Base-by-base conservation (phyloP, 2,113 vertebrate genomes). In the Jacana jacana region DNA sequence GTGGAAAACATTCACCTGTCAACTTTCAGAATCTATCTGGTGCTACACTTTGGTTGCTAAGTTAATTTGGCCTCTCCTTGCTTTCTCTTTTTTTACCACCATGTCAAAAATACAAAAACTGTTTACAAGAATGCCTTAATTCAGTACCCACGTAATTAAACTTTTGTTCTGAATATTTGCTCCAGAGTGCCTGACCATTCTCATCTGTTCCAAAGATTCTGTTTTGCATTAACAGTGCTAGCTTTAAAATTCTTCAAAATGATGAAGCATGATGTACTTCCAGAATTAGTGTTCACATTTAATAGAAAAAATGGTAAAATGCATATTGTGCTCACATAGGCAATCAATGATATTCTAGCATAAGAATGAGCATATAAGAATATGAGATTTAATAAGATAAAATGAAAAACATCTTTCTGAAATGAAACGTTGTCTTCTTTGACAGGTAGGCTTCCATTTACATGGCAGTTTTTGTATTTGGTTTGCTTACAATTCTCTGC, bases 121-220 rank as follows among this genome's bases (percentile, higher is more conserved):
- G 44, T 86, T 94, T 82, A 49, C 25, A 92, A 78, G 55, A 86
- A 81, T 48, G 35, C 39, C 55, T 96, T 91, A 82, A 92, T 92
- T 71, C 86, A 49, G 46, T 75, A 91, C 17, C 31, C 71, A 57
- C 28, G 7, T 86, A 90, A 94, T 91, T 86, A 92, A 94, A 35
- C 18, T 72, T 96, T 94, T 75, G 27, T 55, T 88, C 66, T 49
- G 77, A 60, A 63, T 81, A 83, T 42, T 69, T 86, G 25, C 13
- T 85, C 7, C 48, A 31, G 33, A 84, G 27, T 58, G 44, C 24
- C 52, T 66, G 16, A 76, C 40, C 52, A 92, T 81, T 79, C 82
- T 81, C 71, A 84, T 92, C 58, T 87, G 70, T 87, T 92, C 83
- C 35, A 65, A 87, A 75, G 75, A 89, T 58, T 92, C 84, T 93